Evolutionary conservation across 1,140 invertebrate species (phyloP).

Genomic region (Meloidogyne hapla): DNA sequence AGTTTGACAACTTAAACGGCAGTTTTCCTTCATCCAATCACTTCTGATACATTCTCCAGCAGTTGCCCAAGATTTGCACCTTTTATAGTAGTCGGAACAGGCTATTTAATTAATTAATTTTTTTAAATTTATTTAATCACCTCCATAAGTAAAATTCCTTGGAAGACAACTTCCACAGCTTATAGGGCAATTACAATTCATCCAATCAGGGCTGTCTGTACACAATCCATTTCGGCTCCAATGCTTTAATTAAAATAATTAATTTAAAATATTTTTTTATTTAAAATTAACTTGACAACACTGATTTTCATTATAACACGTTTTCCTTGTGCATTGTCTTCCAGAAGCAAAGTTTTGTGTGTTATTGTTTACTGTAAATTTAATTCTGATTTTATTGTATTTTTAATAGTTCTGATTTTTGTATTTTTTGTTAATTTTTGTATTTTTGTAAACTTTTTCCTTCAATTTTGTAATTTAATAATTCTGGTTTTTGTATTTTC

Average conservation of each 20-base stretch:
- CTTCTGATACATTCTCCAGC: constrained; percentile 42
- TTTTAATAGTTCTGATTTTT: no score
- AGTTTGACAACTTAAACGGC: constrained; percentile 31
- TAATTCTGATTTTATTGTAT: no score
- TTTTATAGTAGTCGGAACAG: constrained; percentile 42
- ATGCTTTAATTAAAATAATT: constrained; percentile 5
- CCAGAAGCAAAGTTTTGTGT: background rate
- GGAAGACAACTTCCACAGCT: constrained; percentile 49
- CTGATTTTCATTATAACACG: constrained; percentile 54
- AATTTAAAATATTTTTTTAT: background rate
- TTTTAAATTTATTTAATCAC: constrained; percentile 19
- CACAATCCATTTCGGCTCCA: constrained; percentile 47
- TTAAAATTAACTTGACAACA: constrained; percentile 30
- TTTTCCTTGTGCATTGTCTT: constrained; percentile 34
- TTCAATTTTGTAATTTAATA: no score
- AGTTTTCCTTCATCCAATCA: constrained; percentile 48
- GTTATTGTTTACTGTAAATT: no score
- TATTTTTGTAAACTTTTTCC: no score
- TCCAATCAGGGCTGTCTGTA: constrained; percentile 43
- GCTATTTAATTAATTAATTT: constrained; percentile 23
- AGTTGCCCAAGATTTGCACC: constrained; percentile 36
- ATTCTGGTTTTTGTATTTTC: no score
- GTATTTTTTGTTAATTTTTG: no score
- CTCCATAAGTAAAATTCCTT: constrained; percentile 47
- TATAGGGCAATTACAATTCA: constrained; percentile 51